Conservation (phyloP, 2,888 invertebrate genomes). For the Alcis repandata region DNA sequence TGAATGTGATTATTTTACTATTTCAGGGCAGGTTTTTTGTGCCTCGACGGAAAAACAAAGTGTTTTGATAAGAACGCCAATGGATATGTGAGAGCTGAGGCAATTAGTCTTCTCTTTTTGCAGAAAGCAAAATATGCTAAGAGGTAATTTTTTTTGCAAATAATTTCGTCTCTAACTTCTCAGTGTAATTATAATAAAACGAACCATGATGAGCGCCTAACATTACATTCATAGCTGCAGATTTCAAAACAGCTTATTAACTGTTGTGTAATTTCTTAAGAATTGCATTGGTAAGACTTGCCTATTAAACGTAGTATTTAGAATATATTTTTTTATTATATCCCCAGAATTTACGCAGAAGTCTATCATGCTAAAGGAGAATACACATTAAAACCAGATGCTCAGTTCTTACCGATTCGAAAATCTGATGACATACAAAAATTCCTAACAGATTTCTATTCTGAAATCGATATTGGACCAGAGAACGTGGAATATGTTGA, state of each 20-base stretch:
- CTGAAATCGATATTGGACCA: constrained; percentile 89
- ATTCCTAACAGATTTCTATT: constrained; percentile 85
- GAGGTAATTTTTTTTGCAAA: constrained; percentile 61
- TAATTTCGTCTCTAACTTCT: too few species aligned
- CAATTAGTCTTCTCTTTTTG: constrained; percentile 88
- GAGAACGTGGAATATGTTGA: constrained; percentile 91
- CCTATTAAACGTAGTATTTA: too few species aligned
- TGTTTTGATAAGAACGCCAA: constrained; percentile 93
- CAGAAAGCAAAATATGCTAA: constrained; percentile 89
- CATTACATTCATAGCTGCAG: too few species aligned
- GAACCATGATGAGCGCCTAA: too few species aligned
- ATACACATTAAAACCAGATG: constrained; percentile 51
- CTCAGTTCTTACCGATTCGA: constrained; percentile 55
- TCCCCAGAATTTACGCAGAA: constrained; percentile 65
- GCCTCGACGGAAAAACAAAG: constrained; percentile 92
- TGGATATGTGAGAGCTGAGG: constrained; percentile 92
- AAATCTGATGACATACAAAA: constrained; percentile 70
- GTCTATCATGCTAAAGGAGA: constrained; percentile 60
- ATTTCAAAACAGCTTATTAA: too few species aligned
- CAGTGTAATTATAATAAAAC: too few species aligned
- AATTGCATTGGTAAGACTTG: too few species aligned
- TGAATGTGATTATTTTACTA: background rate
- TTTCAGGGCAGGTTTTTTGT: constrained; percentile 56
- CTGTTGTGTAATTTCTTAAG: too few species aligned
- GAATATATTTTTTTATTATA: background rate